Base-by-base conservation (phyloP, 2,888 invertebrate species). In the Megalurothrips usitatus region DNA sequence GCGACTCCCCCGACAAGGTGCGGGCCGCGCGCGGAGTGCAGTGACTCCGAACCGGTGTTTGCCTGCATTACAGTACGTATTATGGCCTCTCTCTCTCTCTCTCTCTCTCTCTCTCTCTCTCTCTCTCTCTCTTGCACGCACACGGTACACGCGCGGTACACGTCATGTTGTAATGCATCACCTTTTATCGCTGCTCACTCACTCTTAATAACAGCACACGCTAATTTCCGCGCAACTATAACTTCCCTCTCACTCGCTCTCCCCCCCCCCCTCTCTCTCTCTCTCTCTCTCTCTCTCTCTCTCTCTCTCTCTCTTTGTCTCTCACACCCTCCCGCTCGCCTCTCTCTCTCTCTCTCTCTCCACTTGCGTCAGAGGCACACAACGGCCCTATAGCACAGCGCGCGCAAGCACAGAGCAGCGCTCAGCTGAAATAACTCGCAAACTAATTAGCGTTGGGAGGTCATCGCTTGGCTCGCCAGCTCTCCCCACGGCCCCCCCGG, bases 181-280 rank as follows among this genome's bases (percentile, higher is more conserved):
- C 68, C 68, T 14, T 52, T 14, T 58, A 58, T 58, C 58, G 26
- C 23, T 26, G 68, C 58, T 23, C 68, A 75, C 23, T 23, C 68
- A 75, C 68, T 75, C 26, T 23, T 26, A 75, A 23, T 75, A 75
- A 12, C 68, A 75, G 26, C 68, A 75, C 68, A 75, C 68, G 68
- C 23, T 58, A 14, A 58, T 58, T 58, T 58, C 58, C 58, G 58
- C 58, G 19, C 58, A 19, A 19, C 34, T 43, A 14, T 17, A 19
- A 19, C 34, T 43, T 43, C 34, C 6, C 34, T 43, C 34, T 43
- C 34, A 4, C 34, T 43, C 34, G 2, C 34, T 43, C 34, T 43
- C 34, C 6, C 34, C 6, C 34, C 6, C 34, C 6, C 34, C 6
- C 34, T 43, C 34, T 43, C 34, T 43, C 34, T 43, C 34, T 43